phyloP scores from a whole-genome alignment of 92 coral and sea anemone genomes.

The Actinernus sp. region DNA sequence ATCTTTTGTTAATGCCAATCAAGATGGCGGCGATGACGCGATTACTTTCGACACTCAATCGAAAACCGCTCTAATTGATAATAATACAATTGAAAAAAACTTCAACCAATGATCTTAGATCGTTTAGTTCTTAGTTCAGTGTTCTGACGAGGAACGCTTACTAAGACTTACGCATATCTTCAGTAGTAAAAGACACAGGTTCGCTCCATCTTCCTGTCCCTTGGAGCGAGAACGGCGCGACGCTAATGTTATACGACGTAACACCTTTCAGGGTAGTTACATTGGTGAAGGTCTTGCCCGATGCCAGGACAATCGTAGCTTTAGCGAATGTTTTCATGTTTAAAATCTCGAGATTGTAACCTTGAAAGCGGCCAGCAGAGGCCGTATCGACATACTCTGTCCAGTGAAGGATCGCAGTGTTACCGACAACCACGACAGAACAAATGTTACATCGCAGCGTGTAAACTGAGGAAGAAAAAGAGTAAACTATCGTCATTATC shows the following conservation, averaged over 20 bases:
- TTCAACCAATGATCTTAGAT: too few species aligned
- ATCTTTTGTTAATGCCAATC: too few species aligned
- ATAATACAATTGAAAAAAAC: too few species aligned
- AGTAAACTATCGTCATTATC: too few species aligned
- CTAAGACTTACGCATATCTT: background rate
- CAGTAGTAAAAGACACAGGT: background rate
- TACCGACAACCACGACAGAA: background rate
- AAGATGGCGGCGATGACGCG: too few species aligned
- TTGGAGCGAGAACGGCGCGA: background rate
- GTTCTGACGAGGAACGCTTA: too few species aligned
- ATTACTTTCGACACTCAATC: too few species aligned
- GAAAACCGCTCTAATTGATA: too few species aligned
- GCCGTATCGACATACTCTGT: background rate
- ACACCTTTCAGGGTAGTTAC: background rate
- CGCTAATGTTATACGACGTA: background rate
- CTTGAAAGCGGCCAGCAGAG: background rate
- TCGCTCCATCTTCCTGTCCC: conserved; percentile 17
- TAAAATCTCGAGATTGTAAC: background rate
- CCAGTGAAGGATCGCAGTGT: background rate
- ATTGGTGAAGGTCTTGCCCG: background rate
- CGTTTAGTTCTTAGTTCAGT: too few species aligned
- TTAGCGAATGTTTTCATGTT: background rate
- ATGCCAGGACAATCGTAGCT: background rate
- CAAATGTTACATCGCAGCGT: background rate
- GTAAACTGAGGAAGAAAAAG: too few species aligned